phyloP scores from a whole-genome alignment of 2,113 vertebrate species.

The Cyphomyrus plagiostoma region DNA sequence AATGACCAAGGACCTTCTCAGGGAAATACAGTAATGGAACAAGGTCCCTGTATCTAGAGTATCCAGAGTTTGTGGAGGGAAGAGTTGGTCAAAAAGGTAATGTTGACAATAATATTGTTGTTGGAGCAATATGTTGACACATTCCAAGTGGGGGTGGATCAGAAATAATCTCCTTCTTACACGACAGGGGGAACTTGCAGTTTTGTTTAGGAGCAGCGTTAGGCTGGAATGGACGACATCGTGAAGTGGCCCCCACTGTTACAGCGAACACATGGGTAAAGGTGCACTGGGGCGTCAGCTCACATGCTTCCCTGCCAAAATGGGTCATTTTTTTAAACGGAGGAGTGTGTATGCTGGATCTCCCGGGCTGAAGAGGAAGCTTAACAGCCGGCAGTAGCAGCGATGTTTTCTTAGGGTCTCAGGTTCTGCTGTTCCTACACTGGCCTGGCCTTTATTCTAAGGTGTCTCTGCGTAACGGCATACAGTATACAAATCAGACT shows the following conservation, averaged over 20 bases:
- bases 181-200: background rate
- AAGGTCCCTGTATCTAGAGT: background rate
- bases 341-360: background rate
- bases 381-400: background rate
- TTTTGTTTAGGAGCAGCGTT: background rate
- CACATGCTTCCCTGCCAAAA: background rate
- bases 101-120: background rate
- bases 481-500: background rate
- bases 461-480: background rate
- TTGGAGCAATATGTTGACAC: background rate
- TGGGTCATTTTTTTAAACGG: background rate
- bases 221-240: background rate
- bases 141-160: background rate
- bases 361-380: background rate
- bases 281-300: background rate
- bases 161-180: background rate
- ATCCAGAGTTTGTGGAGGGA: background rate
- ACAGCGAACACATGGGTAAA: background rate
- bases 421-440: background rate
- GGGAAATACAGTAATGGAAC: background rate
- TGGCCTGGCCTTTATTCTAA: background rate
- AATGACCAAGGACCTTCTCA: background rate
- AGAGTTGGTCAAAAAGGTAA: background rate
- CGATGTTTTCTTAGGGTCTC: background rate
- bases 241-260: background rate